Evolutionary conservation across 1,140 invertebrate genomes (phyloP).

Genomic region (Melipona quadrifasciata): DNA sequence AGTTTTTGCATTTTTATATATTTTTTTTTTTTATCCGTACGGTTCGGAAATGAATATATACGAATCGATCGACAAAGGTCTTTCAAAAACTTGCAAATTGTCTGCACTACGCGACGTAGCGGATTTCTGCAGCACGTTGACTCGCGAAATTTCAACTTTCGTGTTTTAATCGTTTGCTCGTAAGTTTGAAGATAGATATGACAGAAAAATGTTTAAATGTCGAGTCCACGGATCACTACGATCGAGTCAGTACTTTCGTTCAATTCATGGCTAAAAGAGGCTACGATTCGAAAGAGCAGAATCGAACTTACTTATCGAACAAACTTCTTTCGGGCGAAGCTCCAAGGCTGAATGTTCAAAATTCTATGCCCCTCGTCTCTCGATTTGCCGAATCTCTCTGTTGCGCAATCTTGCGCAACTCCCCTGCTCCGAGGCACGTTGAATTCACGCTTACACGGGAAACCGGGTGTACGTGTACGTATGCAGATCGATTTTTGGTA

Average conservation of each 20-base stretch:
- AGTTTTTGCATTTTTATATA: neutral
- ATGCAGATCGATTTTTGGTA: constrained; percentile 30
- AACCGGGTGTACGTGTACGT: too few relatives aligned
- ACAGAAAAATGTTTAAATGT: too few relatives aligned
- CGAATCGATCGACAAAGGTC: too few relatives aligned
- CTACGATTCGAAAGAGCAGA: too few relatives aligned
- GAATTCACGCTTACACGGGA: neutral
- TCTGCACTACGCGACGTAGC: neutral
- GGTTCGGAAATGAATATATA: too few relatives aligned
- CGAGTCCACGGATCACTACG: too few relatives aligned
- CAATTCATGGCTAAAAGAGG: too few relatives aligned
- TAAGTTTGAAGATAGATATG: too few relatives aligned
- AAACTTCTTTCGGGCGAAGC: neutral
- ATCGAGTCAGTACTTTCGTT: too few relatives aligned
- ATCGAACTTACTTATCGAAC: too few relatives aligned
- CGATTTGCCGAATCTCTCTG: neutral
- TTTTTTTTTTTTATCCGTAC: too few relatives aligned
- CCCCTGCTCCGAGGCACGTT: neutral
- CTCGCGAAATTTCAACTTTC: neutral
- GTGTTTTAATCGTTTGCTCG: neutral
- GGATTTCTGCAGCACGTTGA: neutral
- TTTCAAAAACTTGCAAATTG: too few relatives aligned
- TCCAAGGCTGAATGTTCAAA: neutral
- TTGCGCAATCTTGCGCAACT: constrained; percentile 42
- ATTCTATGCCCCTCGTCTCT: neutral